phyloP scores from a whole-genome alignment of 1,140 invertebrate species.

The Scylla paramamosain region DNA sequence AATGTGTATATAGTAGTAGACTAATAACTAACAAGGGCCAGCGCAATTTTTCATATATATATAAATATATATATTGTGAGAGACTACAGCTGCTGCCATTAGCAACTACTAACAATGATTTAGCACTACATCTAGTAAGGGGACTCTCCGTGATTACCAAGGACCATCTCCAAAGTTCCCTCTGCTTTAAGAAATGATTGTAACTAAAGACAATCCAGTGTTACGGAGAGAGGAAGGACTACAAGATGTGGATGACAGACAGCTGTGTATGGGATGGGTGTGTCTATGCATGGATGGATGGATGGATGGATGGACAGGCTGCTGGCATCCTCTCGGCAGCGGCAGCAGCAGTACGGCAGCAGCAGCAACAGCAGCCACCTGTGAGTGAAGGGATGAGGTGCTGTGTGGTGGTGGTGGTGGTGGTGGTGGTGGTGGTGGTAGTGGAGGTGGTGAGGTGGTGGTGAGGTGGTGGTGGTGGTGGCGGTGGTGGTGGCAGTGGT shows the following conservation, averaged over 20 bases:
- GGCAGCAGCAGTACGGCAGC: slow-evolving; percentile 51
- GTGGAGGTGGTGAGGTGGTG: slow-evolving; percentile 12
- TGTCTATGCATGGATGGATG: background rate
- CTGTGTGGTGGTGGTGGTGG: background rate
- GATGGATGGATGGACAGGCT: slow-evolving; percentile 26
- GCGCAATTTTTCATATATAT: slow-evolving; percentile 56
- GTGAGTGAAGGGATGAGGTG: slow-evolving; percentile 29
- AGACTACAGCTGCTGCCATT: slow-evolving; percentile 73
- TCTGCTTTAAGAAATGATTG: slow-evolving; percentile 71
- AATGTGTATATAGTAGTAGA: slow-evolving; percentile 63
- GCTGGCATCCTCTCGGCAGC: slow-evolving; percentile 48
- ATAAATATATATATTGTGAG: slow-evolving; percentile 21
- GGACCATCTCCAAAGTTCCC: slow-evolving; percentile 75
- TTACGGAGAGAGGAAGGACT: slow-evolving; percentile 69
- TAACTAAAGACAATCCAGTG: slow-evolving; percentile 73
- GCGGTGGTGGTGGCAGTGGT: background rate
- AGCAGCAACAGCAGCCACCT: slow-evolving; percentile 62
- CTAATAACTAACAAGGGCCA: slow-evolving; percentile 72
- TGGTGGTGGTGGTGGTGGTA: background rate
- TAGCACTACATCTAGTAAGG: slow-evolving; percentile 71
- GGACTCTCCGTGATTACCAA: slow-evolving; percentile 70
- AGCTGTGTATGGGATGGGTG: slow-evolving; percentile 33
- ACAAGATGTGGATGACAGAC: slow-evolving; percentile 60
- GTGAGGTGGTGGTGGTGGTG: background rate
- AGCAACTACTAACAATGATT: slow-evolving; percentile 72